Evolutionary conservation across 2,797 vertebrate species (phyloP), one percentile per base, ranked within the genome.

Genomic region (Galago senegalensis): DNA sequence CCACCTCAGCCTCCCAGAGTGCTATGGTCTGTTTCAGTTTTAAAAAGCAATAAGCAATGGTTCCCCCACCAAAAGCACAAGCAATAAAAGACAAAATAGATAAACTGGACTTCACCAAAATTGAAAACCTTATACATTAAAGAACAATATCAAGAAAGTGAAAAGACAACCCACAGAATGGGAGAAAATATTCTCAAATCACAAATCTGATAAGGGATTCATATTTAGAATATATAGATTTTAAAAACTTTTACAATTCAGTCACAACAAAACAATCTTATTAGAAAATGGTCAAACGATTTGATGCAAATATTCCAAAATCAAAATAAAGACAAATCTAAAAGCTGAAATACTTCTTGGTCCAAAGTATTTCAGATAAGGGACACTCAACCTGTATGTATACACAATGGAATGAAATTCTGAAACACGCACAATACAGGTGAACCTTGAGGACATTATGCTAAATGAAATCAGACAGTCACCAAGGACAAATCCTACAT

Each of bases 101-200:
- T 75, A 83, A 73, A 56, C 21, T 85, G 56, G 40, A 80, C 46
- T 63, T 53, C 14, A 37, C 27, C 31, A 81, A 85, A 80, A 77
- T 80, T 49, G 75, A 34, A 43, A 91, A 8, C 4, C 63, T 67
- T 88, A 25, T 65, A 9, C 21, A 76, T 81, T 60, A 76, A 75
- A 88, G 40, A 46, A 49, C 31, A 84, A 17, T 63, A 85, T 75
- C 16, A 87, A 65, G 29, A 88, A 81, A 84, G 72, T 46, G 3
- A 84, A 76, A 80, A 58, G 94, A 40, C 56, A 80, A 56, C 18
- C 5, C 17, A 70, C 9, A 53, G 67, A 84, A 77, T 70, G 58
- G 46, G n/a, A 93, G 60, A 56, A 70, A 76, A 85, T 80, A 87
- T 69, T 85, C 69, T 11, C 8, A 85, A 91, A 88, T 63, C 7